Base-by-base conservation (phyloP, 1,140 invertebrate genomes). In the Bicyclus anynana region DNA sequence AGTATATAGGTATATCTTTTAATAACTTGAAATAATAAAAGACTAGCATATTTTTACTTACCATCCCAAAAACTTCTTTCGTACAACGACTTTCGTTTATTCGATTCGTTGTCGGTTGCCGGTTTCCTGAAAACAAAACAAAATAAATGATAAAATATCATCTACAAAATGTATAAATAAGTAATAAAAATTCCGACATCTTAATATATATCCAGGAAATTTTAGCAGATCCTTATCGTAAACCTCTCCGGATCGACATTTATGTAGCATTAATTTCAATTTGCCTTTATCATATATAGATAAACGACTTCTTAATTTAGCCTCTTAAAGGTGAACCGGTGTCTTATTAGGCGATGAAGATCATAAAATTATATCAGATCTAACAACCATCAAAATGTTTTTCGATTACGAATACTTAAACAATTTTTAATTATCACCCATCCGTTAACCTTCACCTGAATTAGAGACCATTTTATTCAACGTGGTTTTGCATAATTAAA, bases 11-110 rank as follows among this genome's bases (percentile, higher is more conserved):
- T 3, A 33, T 12, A 12, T 12, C 29, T 33, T n/a, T n/a, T n/a
- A n/a, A n/a, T n/a, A n/a, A n/a, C n/a, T n/a, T n/a, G n/a, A n/a
- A n/a, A n/a, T n/a, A n/a, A n/a, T n/a, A n/a, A n/a, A n/a, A n/a
- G n/a, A n/a, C n/a, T n/a, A 33, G 10, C n/a, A 10, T 33, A 33
- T 33, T 33, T 14, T 2, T 26, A 66, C 80, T 76, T 49, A 87
- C 84, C 81, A 67, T 85, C 78, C 84, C 84, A 87, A 62, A 80
- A 85, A 59, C 44, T 75, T 50, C 77, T 69, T 42, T 83, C 80
- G 50, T 71, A 87, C 10, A 68, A 62, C 18, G 75, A 55, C 70
- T 87, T 87, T 71, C 73, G 65, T 53, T 77, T 77, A 54, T 64
- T 69, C 59, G 67, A 69, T 59, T 80, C 74, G 62, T 69, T 71